Conservation (phyloP, 2,113 vertebrate genomes). For the Riparia riparia region DNA sequence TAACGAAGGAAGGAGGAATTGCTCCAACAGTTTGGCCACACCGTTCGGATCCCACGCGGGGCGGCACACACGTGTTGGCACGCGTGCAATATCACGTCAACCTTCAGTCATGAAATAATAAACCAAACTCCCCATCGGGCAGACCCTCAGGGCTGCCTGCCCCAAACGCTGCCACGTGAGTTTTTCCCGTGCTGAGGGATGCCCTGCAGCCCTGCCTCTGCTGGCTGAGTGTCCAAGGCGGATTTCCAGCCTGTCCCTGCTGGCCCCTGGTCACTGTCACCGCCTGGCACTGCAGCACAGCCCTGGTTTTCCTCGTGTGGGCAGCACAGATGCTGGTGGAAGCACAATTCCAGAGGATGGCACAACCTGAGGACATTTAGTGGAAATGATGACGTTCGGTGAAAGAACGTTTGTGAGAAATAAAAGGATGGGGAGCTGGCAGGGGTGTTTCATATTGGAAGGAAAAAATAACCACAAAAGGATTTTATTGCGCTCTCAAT, state of each 20-base stretch:
- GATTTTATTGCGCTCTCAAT: not conserved
- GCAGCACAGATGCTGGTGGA: not conserved
- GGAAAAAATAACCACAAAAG: not conserved
- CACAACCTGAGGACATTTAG: not conserved
- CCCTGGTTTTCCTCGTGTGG: not conserved
- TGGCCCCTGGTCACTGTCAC: not conserved
- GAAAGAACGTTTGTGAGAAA: not conserved
- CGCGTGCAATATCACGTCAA: not conserved
- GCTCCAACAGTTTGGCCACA: not conserved
- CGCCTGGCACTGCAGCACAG: not conserved
- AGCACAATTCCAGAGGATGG: not conserved
- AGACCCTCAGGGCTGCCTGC: not conserved
- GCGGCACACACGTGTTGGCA: not conserved
- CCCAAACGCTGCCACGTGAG: not conserved
- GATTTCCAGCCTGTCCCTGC: not conserved
- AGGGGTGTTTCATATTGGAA: not conserved
- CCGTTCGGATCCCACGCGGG: not conserved
- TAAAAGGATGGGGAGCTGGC: not conserved
- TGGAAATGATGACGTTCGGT: not conserved
- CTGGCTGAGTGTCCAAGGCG: not conserved
- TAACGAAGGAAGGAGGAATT: not conserved
- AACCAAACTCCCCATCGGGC: not conserved
- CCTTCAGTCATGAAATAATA: not conserved
- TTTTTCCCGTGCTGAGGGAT: not conserved
- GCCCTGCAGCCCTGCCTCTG: not conserved